Evolutionary conservation across 2,888 invertebrate genomes (phyloP).

Genomic region (Chalcis sispes): DNA sequence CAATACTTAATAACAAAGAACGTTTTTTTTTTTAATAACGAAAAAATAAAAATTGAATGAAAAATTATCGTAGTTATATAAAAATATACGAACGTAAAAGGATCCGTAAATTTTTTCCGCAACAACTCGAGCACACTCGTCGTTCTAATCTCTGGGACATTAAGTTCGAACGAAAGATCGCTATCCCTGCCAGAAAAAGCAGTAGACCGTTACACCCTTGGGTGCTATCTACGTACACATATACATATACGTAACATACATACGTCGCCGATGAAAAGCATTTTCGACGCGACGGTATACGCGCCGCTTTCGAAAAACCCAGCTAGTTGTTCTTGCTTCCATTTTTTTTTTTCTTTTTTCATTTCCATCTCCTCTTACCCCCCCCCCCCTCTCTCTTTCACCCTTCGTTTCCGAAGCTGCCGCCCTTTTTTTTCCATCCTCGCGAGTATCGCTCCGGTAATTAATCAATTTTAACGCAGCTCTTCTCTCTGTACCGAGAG

Average conservation of each 20-base stretch:
- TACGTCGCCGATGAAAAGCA: slow-evolving; percentile 33
- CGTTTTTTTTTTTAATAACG: no score
- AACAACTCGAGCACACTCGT: neutral
- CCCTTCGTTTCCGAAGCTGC: no score
- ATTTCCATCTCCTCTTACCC: neutral
- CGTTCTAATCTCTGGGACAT: neutral
- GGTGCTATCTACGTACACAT: neutral
- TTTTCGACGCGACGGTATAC: slow-evolving; percentile 26
- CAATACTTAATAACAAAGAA: no score
- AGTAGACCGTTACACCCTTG: neutral
- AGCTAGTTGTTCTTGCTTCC: slow-evolving; percentile 12
- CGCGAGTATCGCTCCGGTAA: slow-evolving; percentile 14
- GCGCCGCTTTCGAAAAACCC: slow-evolving; percentile 21
- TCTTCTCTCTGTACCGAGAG: no score
- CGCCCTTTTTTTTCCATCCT: no score
- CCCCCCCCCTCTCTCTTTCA: neutral
- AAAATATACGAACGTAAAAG: no score
- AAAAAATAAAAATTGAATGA: no score
- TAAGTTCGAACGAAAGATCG: neutral
- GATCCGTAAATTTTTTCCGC: no score
- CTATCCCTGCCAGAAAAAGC: slow-evolving; percentile 3
- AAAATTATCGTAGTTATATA: no score
- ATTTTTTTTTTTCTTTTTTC: no score
- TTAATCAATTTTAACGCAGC: slow-evolving; percentile 50
- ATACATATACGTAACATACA: neutral